phyloP scores from a whole-genome alignment of 1,140 invertebrate species.

The Gonatopus flavifemur region DNA sequence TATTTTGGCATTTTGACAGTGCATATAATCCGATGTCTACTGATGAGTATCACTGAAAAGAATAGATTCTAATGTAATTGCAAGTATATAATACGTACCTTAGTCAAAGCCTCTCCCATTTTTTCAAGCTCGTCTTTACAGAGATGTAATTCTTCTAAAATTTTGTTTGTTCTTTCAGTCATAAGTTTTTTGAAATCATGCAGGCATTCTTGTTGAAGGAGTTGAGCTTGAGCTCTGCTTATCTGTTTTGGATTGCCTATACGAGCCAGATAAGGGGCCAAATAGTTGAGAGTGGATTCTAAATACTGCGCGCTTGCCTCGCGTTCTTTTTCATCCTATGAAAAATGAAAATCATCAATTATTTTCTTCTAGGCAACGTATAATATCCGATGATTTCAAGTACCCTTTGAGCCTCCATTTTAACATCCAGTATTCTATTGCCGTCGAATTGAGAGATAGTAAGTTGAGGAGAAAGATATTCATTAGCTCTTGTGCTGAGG shows the following conservation, averaged over 20 bases:
- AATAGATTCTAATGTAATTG: too few species aligned
- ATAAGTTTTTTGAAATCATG: constrained; percentile 60
- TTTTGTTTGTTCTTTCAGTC: constrained; percentile 57
- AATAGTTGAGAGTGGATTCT: constrained; percentile 58
- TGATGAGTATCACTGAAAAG: background rate
- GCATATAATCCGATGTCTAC: too few species aligned
- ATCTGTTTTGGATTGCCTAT: constrained; percentile 50
- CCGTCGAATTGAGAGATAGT: constrained; percentile 59
- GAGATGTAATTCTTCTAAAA: constrained; percentile 59
- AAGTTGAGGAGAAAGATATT: constrained; percentile 54
- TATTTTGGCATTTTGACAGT: too few species aligned
- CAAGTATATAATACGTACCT: constrained; percentile 31
- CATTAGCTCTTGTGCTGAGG: constrained; percentile 49
- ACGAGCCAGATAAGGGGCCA: constrained; percentile 62
- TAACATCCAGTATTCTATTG: background rate
- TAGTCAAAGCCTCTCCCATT: constrained; percentile 25
- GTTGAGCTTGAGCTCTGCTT: constrained; percentile 45
- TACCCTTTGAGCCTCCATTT: background rate
- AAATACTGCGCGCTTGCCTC: background rate
- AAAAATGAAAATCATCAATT: too few species aligned
- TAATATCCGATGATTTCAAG: too few species aligned
- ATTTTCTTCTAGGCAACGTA: too few species aligned
- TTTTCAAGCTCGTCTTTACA: constrained; percentile 22
- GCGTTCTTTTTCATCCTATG: background rate
- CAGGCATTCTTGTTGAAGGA: constrained; percentile 56